Percentiles rank a stretch among this genome's conserved stretches.
phyloP scores from a whole-genome alignment of 1,140 invertebrate species.

The Oedothorax gibbosus region DNA sequence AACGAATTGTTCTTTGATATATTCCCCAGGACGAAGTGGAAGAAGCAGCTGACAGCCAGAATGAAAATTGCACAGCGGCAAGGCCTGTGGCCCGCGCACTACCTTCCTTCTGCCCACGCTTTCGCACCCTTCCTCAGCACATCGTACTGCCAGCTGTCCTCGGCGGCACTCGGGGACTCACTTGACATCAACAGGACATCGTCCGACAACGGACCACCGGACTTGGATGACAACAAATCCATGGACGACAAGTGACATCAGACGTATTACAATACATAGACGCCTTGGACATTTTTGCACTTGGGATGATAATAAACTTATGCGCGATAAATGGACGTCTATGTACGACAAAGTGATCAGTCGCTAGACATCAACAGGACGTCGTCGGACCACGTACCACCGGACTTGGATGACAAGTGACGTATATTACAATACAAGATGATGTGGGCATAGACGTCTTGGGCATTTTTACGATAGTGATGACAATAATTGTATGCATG shows the following conservation, averaged over 20 bases:
- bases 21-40: conserved; percentile 86
- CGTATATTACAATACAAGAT: no score
- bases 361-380: no score
- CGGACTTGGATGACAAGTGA: no score
- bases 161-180: conserved; percentile 36
- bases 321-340: no score
- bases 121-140: conserved; percentile 58
- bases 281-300: no score
- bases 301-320: no score
- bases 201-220: conserved; percentile 23
- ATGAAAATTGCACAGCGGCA: conserved; percentile 89
- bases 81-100: conserved; percentile 79
- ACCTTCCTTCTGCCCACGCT: conserved; percentile 70
- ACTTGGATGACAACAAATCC: conserved; percentile 53
- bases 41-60: conserved; percentile 90
- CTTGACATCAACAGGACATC: conserved; percentile 30
- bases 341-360: no score
- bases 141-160: conserved; percentile 50
- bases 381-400: no score
- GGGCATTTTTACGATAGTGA: no score
- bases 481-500: no score
- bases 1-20: not conserved
- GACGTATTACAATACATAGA: no score
- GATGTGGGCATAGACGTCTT: no score
- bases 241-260: conserved; percentile 47